phyloP scores from a whole-genome alignment of 1,140 invertebrate genomes.

The Copidosoma floridanum region DNA sequence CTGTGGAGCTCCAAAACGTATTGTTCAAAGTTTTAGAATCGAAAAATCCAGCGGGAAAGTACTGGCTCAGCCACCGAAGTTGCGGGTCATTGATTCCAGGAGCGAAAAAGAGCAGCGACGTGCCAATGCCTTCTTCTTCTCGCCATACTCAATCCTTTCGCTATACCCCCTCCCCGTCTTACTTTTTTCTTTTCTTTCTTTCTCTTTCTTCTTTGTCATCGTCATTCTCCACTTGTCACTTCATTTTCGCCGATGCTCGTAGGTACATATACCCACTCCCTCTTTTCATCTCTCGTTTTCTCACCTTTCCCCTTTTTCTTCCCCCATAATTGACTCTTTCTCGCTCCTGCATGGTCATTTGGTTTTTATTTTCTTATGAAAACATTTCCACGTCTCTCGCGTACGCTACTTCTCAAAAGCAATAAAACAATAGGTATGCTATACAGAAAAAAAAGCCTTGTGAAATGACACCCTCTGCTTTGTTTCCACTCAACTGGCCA shows the following conservation, averaged over 20 bases:
- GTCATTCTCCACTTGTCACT: background rate
- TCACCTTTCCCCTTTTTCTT: background rate
- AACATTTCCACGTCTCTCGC: no score
- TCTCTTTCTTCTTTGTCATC: background rate
- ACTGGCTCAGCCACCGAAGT: conserved; percentile 34
- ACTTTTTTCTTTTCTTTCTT: conserved; percentile 12
- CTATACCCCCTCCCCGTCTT: background rate
- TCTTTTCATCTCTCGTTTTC: background rate
- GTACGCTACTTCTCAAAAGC: no score
- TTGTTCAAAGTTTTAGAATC: no score
- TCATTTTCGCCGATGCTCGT: background rate
- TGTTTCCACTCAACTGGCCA: no score
- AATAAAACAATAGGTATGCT: no score
- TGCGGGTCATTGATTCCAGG: conserved; percentile 49
- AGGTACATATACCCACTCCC: background rate
- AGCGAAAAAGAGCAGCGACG: conserved; percentile 34
- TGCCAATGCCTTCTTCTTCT: conserved; percentile 38
- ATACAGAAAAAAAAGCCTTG: no score
- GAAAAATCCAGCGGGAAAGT: no score
- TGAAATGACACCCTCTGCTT: no score
- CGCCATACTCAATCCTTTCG: conserved; percentile 20
- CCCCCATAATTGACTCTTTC: no score
- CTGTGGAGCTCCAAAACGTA: no score
- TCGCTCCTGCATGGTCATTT: conserved; percentile 19
- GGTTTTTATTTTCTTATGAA: no score